Percentiles rank a stretch among this genome's conserved stretches.
Evolutionary conservation across 2,113 vertebrate genomes (phyloP).

Genomic region (Petaurus breviceps): DNA sequence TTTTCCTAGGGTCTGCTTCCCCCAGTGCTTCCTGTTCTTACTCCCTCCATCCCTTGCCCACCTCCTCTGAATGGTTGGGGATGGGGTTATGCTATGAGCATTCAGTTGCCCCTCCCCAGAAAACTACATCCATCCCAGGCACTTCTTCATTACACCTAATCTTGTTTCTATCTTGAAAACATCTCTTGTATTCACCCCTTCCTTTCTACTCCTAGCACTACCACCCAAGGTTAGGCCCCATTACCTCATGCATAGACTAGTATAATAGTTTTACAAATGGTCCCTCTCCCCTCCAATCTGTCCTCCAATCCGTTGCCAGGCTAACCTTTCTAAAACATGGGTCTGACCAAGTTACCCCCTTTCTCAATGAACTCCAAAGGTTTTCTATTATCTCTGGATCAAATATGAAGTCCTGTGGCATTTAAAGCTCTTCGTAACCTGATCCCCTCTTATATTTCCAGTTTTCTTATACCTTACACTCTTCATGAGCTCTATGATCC

Average conservation of each 20-base stretch:
- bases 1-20: neutral
- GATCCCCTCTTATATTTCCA: neutral
- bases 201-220: neutral
- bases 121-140: no score
- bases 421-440: neutral
- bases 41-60: no score
- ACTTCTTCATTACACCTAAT: neutral
- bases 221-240: neutral
- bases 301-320: neutral
- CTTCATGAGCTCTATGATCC: neutral
- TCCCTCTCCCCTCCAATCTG: no score
- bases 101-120: no score
- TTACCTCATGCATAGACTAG: neutral
- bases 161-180: neutral
- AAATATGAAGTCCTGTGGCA: neutral
- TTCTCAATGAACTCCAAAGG: neutral
- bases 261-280: no score
- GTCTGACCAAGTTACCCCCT: no score
- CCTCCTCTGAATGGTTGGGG: no score
- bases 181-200: neutral
- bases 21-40: no score
- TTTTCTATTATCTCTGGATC: neutral
- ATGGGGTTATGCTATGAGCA: no score
- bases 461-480: neutral
- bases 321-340: no score